These are phyloP conservation scores for Bimastos eiseni DNA, from an alignment of 2,888 invertebrate species.

Conservation along the genomic window DNA sequence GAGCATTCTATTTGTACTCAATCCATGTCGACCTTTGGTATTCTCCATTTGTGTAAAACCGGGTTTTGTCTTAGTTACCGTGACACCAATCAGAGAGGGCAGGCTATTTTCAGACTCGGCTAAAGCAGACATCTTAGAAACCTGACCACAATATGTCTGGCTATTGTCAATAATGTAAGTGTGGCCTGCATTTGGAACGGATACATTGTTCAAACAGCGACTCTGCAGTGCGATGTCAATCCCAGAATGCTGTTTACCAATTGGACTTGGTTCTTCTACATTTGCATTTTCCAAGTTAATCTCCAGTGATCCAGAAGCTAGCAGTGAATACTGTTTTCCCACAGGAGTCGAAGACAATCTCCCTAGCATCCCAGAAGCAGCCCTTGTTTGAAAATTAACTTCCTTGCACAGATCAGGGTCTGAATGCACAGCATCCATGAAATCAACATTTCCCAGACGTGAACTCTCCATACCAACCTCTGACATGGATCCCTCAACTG, in stretches of 20 bases:
- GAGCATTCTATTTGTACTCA: not conserved
- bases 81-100: not conserved
- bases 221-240: not conserved
- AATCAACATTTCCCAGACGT: not conserved
- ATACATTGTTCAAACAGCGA: not conserved
- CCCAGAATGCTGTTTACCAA: not conserved
- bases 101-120: not conserved
- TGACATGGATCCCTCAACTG: not conserved
- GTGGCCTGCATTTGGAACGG: not conserved
- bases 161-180: not conserved
- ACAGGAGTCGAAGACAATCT: not conserved
- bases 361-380: not conserved
- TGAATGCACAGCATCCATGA: not conserved
- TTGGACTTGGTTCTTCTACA: not conserved
- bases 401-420: not conserved
- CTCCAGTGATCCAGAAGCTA: not conserved
- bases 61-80: not conserved
- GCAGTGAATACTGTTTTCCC: not conserved
- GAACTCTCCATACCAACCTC: not conserved
- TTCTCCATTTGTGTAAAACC: not conserved
- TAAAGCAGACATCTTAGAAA: not conserved
- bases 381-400: not conserved
- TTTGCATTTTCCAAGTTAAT: not conserved
- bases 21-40: not conserved
- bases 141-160: not conserved